Base-by-base conservation (phyloP, 2,113 vertebrate species). In the Podiceps cristatus region DNA sequence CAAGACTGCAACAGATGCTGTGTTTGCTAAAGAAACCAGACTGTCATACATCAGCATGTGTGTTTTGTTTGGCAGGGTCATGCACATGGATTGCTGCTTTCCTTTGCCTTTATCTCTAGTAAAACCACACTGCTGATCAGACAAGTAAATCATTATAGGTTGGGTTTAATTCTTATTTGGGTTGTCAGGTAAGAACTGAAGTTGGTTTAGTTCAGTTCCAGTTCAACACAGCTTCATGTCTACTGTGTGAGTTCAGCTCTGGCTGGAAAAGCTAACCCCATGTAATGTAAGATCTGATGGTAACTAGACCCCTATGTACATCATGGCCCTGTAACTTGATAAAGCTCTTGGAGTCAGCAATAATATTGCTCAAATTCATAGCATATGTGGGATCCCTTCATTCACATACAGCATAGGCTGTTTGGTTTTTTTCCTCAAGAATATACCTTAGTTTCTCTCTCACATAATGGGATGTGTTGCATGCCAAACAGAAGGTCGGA, bases 1-100 rank as follows among this genome's bases (percentile, higher is more conserved):
- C 68, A 71, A 19, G 44, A 53, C 74, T 63, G 33, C 74, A 85
- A 45, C 92, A 97, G 86, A 92, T 93, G 91, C 62, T 79, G 69
- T 29, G 20, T 79, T 84, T 91, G 73, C 49, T 85, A 28, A 94
- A 86, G 76, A 82, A 95, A 76, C 11, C 86, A 60, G 37, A 47
- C 58, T 89, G 35, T 50, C 84, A 94, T 77, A 31, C 9, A 42
- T 69, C 60, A 78, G 47, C 89, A 91, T 7, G 10, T 47, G 44
- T 82, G 40, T 72, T 85, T 92, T 83, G 31, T 83, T 83, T 84
- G 59, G 40, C 47, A 80, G 63, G 62, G 86, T 86, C n/a, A 22
- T 3, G 9, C 20, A 50, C 1, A 0, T 40, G 55, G 27, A 78
- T 84, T 81, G 47, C 11, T 3, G 1, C 33, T 92, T 87, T 47